phyloP scores from a whole-genome alignment of 2,113 vertebrate genomes.

The Synchiropus splendidus region DNA sequence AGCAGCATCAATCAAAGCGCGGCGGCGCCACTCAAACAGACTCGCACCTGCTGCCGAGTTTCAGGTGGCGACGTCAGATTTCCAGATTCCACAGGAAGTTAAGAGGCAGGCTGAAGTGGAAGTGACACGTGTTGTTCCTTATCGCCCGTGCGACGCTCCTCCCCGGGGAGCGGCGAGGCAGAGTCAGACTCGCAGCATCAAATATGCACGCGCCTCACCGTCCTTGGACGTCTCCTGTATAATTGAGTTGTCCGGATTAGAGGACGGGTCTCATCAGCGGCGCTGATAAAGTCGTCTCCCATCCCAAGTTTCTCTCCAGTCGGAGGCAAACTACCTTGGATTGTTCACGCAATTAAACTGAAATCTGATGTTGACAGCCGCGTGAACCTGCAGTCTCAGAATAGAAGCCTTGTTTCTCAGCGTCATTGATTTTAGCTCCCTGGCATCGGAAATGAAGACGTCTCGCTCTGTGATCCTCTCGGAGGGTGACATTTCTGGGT shows the following conservation, averaged over 20 bases:
- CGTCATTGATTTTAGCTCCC: slow-evolving; percentile 4
- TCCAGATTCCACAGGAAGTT: background rate
- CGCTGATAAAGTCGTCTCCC: slow-evolving; percentile 40
- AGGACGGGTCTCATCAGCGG: slow-evolving; percentile 48
- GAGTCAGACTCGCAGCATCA: slow-evolving; percentile 17
- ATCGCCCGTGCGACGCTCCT: too few relatives aligned
- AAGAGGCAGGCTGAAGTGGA: too few relatives aligned
- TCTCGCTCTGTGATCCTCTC: slow-evolving; percentile 3
- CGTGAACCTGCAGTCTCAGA: slow-evolving; percentile 7
- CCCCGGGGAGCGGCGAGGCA: too few relatives aligned
- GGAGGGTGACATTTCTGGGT: slow-evolving; percentile 4
- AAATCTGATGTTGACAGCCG: slow-evolving; percentile 24
- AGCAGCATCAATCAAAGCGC: slow-evolving; percentile 38
- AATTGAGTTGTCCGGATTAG: slow-evolving; percentile 61
- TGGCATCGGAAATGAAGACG: slow-evolving; percentile 6
- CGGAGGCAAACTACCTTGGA: slow-evolving; percentile 41
- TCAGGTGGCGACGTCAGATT: slow-evolving; percentile 21
- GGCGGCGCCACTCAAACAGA: slow-evolving; percentile 2
- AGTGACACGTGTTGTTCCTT: too few relatives aligned
- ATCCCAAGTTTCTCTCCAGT: slow-evolving; percentile 15
- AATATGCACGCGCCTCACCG: slow-evolving; percentile 42
- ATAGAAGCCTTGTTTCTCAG: slow-evolving; percentile 2
- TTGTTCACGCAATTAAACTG: slow-evolving; percentile 37
- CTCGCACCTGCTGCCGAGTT: slow-evolving; percentile 19
- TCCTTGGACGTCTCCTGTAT: slow-evolving; percentile 53